phyloP scores from a whole-genome alignment of 2,888 invertebrate genomes.

The Eupelmus urozonus region DNA sequence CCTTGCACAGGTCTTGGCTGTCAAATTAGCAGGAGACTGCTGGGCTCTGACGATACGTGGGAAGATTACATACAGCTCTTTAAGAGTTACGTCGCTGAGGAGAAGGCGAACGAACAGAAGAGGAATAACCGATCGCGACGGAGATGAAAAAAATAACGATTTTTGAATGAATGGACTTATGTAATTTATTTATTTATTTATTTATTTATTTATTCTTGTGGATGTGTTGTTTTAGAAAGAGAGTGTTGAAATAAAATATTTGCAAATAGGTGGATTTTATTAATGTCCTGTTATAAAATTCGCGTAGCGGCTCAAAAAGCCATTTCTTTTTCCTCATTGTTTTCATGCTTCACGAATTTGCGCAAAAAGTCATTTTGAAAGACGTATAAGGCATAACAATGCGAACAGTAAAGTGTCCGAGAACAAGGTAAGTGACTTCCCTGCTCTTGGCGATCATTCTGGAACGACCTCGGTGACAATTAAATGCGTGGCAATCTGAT shows the following conservation, averaged over 20 bases:
- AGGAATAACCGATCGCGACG: slow-evolving; percentile 4
- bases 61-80: slow-evolving; percentile 67
- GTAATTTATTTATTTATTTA: slow-evolving; percentile 53
- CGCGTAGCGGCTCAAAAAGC: not conserved
- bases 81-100: slow-evolving; percentile 67
- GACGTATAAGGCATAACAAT: too few species aligned
- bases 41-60: slow-evolving; percentile 66
- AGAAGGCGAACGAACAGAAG: slow-evolving; percentile 21
- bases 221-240: not conserved
- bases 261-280: not conserved
- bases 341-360: too few species aligned
- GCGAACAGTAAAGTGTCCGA: slow-evolving; percentile 7
- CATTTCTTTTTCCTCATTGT: slow-evolving; percentile 34
- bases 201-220: slow-evolving; percentile 58
- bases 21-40: slow-evolving; percentile 74
- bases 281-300: not conserved
- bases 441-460: slow-evolving; percentile 36
- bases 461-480: slow-evolving; percentile 49
- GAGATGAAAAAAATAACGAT: slow-evolving; percentile 28
- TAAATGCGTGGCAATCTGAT: slow-evolving; percentile 34
- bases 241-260: not conserved
- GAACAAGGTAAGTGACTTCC: slow-evolving; percentile 49
- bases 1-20: slow-evolving; percentile 78
- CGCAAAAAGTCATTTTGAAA: too few species aligned
- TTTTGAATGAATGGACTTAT: not conserved